phyloP scores from a whole-genome alignment of 2,113 vertebrate genomes.

The Trematomus loennbergii region DNA sequence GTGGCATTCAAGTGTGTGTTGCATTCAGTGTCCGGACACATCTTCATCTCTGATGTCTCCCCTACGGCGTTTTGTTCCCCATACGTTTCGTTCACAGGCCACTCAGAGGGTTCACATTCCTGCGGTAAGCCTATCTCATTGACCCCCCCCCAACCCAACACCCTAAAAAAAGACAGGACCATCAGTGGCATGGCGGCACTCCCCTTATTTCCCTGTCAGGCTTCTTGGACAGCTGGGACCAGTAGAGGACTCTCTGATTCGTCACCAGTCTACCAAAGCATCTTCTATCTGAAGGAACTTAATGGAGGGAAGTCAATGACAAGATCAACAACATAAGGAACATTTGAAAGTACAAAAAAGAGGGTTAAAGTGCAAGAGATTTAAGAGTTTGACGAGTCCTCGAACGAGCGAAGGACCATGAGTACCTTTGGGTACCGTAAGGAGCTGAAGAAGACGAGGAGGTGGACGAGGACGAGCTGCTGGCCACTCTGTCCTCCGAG shows the following conservation, averaged over 20 bases:
- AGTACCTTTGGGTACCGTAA: constrained; percentile 89
- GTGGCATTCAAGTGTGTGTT: background rate
- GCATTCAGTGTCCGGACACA: constrained; percentile 15
- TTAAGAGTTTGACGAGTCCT: background rate
- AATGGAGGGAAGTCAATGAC: constrained; percentile 17
- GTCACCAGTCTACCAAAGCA: constrained; percentile 8
- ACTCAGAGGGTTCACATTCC: constrained; percentile 87
- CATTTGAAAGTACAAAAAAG: background rate
- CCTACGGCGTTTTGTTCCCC: constrained; percentile 67
- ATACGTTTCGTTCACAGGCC: constrained; percentile 78
- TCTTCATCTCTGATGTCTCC: constrained; percentile 40
- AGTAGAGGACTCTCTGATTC: constrained; percentile 68
- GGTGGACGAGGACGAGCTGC: constrained; percentile 90
- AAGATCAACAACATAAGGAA: background rate
- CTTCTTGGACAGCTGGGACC: constrained; percentile 71
- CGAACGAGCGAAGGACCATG: constrained; percentile 75
- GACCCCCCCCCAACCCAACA: constrained; percentile 86
- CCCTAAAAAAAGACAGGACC: constrained; percentile 83
- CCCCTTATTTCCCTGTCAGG: constrained; percentile 59
- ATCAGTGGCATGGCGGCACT: constrained; percentile 6
- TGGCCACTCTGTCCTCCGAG: constrained; percentile 89
- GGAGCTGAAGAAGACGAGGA: constrained; percentile 91
- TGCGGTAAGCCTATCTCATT: constrained; percentile 88
- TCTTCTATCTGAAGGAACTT: constrained; percentile 22
- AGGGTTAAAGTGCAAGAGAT: background rate